Conservation (phyloP, 2,113 vertebrate species). For the Sander vitreus region DNA sequence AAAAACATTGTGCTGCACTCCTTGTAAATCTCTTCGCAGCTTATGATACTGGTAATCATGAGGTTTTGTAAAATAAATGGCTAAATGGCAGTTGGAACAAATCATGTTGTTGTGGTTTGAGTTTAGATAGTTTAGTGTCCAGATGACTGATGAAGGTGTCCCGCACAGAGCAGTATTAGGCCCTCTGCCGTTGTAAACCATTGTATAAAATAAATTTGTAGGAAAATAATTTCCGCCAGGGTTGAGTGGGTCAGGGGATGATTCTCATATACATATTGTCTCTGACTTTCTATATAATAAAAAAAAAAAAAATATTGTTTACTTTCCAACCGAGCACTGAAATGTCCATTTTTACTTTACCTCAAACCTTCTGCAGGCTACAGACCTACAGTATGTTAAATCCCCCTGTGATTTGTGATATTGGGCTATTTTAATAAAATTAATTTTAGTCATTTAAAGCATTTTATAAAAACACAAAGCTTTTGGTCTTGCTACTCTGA, state of each 20-base stretch:
- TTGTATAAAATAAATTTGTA: too few species aligned
- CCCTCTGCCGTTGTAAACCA: not conserved
- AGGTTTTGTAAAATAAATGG: not conserved
- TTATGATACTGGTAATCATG: not conserved
- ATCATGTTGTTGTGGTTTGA: not conserved
- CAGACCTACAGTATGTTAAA: not conserved
- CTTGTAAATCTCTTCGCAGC: not conserved
- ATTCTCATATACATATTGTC: too few species aligned
- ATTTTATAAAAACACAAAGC: not conserved
- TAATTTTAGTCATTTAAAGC: not conserved
- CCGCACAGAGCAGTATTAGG: not conserved
- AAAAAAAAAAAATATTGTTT: too few species aligned
- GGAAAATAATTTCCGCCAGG: too few species aligned
- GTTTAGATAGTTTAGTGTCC: not conserved
- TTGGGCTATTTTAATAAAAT: not conserved
- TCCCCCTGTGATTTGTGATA: not conserved
- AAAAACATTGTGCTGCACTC: not conserved
- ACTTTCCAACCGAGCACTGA: not conserved
- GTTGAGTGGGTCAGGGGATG: too few species aligned
- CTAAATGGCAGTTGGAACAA: not conserved
- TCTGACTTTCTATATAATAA: too few species aligned
- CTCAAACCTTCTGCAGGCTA: not conserved
- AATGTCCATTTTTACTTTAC: too few species aligned
- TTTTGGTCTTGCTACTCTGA: not conserved
- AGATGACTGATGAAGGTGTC: not conserved